Percentiles rank a stretch among this genome's conserved stretches.
Conservation (phyloP, 1,140 invertebrate species). For the Hypothenemus hampei region DNA sequence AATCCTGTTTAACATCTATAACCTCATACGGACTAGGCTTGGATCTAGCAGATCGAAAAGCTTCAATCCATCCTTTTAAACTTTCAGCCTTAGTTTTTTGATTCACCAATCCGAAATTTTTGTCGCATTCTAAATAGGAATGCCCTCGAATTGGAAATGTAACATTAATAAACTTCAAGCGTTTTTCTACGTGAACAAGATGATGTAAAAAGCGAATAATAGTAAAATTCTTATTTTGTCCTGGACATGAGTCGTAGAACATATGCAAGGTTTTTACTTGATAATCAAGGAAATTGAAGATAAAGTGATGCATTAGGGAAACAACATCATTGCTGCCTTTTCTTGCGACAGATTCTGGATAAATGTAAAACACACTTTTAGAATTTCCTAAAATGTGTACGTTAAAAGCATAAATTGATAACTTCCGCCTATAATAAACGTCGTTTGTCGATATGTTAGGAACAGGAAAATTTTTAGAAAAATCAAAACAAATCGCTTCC, state of each 20-base stretch:
- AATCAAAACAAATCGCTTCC: too few species aligned
- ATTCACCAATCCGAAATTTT: not conserved
- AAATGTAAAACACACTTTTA: too few species aligned
- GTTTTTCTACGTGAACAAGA: not conserved
- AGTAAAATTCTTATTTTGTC: conserved; percentile 2
- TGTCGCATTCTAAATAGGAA: not conserved
- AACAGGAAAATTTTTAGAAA: too few species aligned
- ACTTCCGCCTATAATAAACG: too few species aligned
- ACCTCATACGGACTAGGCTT: not conserved
- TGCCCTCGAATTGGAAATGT: not conserved
- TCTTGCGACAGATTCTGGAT: too few species aligned
- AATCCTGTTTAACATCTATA: not conserved
- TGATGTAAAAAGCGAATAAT: not conserved
- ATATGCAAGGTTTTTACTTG: not conserved
- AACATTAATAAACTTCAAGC: not conserved
- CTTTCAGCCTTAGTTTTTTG: not conserved
- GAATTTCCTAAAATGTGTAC: too few species aligned
- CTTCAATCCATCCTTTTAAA: not conserved
- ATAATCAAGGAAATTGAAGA: not conserved
- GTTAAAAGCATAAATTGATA: too few species aligned
- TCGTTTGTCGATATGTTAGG: too few species aligned
- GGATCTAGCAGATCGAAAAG: not conserved
- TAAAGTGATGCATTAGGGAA: too few species aligned
- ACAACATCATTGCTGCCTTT: too few species aligned
- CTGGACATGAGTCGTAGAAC: conserved; percentile 3